These are phyloP conservation scores for Gambusia yucatana DNA, from an alignment of 2,797 vertebrate species.

Conservation along the genomic window DNA sequence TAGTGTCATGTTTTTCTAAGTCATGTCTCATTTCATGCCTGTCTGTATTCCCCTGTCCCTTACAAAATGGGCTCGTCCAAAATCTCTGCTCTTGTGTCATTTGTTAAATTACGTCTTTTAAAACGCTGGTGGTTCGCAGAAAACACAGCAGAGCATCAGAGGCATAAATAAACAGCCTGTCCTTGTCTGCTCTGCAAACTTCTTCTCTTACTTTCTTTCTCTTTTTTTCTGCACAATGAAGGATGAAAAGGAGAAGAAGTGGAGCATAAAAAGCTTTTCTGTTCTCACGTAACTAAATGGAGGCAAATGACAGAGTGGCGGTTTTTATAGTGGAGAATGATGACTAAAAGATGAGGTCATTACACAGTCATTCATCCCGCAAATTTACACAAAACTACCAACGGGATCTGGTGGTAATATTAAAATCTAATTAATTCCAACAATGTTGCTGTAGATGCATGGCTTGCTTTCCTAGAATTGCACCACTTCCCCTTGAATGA, in stretches of 20 bases:
- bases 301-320: conserved; percentile 54
- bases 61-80: conserved; percentile 42
- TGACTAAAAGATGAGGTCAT: conserved; percentile 59
- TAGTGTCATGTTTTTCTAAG: accelerated
- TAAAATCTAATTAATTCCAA: conserved; percentile 45
- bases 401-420: conserved; percentile 26
- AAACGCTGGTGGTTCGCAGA: conserved; percentile 50
- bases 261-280: conserved; percentile 4
- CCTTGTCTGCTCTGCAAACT: not conserved
- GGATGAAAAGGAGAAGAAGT: conserved; percentile 5
- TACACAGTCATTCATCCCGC: conserved; percentile 42
- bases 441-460: conserved; percentile 17
- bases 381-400: conserved; percentile 32
- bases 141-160: conserved; percentile 19
- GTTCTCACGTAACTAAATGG: conserved; percentile 46
- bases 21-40: accelerated
- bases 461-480: conserved; percentile 5
- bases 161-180: conserved; percentile 18
- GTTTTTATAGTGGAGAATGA: conserved; percentile 43
- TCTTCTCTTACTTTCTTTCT: not conserved
- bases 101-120: conserved; percentile 69
- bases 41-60: conserved; percentile 24
- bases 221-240: not conserved
- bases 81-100: conserved; percentile 69
- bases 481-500: conserved; percentile 3